Conservation (phyloP, 1,140 invertebrate species). For the Monochamus saltuarius region DNA sequence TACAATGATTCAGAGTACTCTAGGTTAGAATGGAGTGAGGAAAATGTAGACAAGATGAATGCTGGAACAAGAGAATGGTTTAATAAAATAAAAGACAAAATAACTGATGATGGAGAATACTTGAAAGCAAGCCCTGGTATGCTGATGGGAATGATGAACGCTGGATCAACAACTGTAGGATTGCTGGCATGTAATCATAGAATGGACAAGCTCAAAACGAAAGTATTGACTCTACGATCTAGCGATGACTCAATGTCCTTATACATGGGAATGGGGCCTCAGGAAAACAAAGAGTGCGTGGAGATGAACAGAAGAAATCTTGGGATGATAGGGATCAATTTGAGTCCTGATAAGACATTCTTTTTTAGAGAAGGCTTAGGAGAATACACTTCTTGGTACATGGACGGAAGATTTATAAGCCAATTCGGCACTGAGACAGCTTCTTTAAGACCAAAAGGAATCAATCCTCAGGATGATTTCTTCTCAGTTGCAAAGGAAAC, state of each 20-base stretch:
- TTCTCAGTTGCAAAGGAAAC: slow-evolving; percentile 18
- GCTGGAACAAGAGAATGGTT: background rate
- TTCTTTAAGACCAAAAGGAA: slow-evolving; percentile 22
- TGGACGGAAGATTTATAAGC: slow-evolving; percentile 12
- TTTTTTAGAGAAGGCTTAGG: slow-evolving; percentile 13
- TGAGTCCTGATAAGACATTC: slow-evolving; percentile 19
- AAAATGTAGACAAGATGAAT: background rate
- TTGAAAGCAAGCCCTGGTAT: slow-evolving; percentile 19
- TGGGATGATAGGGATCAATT: slow-evolving; percentile 15
- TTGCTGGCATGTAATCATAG: slow-evolving; percentile 14
- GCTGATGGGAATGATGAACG: slow-evolving; percentile 28
- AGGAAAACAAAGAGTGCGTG: background rate
- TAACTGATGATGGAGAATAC: slow-evolving; percentile 5
- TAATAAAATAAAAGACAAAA: background rate
- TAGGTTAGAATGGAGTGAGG: slow-evolving; percentile 7
- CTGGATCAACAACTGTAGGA: slow-evolving; percentile 17
- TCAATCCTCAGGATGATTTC: slow-evolving; percentile 20
- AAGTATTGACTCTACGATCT: slow-evolving; percentile 20
- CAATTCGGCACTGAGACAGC: slow-evolving; percentile 25
- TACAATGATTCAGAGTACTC: slow-evolving; percentile 18
- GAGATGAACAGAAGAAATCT: slow-evolving; percentile 18
- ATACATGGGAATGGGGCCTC: slow-evolving; percentile 1
- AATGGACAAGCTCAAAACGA: slow-evolving; percentile 17
- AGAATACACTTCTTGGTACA: slow-evolving; percentile 25
- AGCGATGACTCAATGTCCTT: slow-evolving; percentile 25